phyloP scores from a whole-genome alignment of 1,140 invertebrate genomes.

The Camponotus vicinus region DNA sequence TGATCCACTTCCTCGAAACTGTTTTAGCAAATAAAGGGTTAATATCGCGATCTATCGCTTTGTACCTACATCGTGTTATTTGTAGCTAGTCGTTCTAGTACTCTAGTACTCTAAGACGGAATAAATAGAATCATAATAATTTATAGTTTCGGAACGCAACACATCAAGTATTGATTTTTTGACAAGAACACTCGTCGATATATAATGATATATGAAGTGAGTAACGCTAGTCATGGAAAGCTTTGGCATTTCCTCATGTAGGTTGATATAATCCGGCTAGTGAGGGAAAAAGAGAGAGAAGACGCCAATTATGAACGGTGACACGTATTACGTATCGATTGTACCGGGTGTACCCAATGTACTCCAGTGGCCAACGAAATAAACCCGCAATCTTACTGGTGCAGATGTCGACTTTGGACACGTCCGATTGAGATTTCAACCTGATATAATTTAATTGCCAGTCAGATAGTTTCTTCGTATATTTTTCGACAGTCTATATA shows the following conservation, averaged over 20 bases:
- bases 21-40: slow-evolving; percentile 1
- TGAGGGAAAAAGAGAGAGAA: slow-evolving; percentile 22
- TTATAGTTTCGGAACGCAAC: slow-evolving; percentile 4
- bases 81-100: background rate
- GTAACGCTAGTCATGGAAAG: slow-evolving; percentile 75
- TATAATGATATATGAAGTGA: slow-evolving; percentile 51
- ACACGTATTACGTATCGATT: slow-evolving; percentile 74
- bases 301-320: slow-evolving; percentile 74
- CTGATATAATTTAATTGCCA: background rate
- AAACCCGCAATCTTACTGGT: slow-evolving; percentile 49
- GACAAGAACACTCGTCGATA: slow-evolving; percentile 32
- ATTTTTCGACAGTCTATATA: background rate
- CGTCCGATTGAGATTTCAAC: background rate
- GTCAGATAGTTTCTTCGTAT: background rate
- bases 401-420: background rate
- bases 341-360: slow-evolving; percentile 59
- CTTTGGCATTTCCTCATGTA: slow-evolving; percentile 81
- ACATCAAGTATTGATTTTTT: slow-evolving; percentile 45
- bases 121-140: slow-evolving; percentile 42
- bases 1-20: slow-evolving; percentile 6
- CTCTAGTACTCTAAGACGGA: background rate
- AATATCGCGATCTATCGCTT: background rate
- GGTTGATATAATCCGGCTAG: slow-evolving; percentile 76
- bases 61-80: background rate
- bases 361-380: background rate